Evolutionary conservation across 1,140 invertebrate genomes (phyloP), one percentile per base, ranked within the genome.

Genomic region (Zaprionus taronus): DNA sequence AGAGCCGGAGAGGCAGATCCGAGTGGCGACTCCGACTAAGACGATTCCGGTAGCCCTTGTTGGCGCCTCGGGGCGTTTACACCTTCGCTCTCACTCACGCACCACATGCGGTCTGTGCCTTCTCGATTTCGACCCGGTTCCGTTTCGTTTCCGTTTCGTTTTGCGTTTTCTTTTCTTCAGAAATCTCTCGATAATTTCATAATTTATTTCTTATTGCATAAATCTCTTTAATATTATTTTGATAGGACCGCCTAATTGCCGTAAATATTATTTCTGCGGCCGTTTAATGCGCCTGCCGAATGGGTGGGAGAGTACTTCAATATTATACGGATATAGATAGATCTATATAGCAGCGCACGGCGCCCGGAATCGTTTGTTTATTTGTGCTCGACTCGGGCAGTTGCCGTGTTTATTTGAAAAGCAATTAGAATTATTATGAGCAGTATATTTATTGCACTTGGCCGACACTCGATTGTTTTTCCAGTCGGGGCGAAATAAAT

Each of bases 191-290:
- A 79, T 89, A 74, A 89, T 89, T 89, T 89, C 85, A 89, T 89
- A 89, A 89, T 77, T 89, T 81, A 89, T 55, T 55, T 72, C 51
- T 31, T 47, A 71, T 66, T 81, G 41, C 83, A 86, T 91, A 91
- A 91, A 91, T 91, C 89, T 91, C 67, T 80, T 91, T 89, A 90
- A 91, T 90, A 90, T 90, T 91, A 91, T 91, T 91, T 90, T 91
- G 81, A 79, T 90, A 91, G 85, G 79, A 82, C 81, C 80, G 76
- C 70, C 80, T 83, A 83, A 83, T 91, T 91, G 80, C 64, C 64
- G 79, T 91, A 90, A 91, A 91, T 91, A 91, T 91, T 91, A 78
- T 91, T 81, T 76, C 72, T 83, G 61, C 34, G 64, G 76, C 65
- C 36, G 57, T 57, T 80, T 80, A 86, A 83, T 90, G 80, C 55